phyloP scores from a whole-genome alignment of 2,797 vertebrate species.

The Arctocebus calabarensis region DNA sequence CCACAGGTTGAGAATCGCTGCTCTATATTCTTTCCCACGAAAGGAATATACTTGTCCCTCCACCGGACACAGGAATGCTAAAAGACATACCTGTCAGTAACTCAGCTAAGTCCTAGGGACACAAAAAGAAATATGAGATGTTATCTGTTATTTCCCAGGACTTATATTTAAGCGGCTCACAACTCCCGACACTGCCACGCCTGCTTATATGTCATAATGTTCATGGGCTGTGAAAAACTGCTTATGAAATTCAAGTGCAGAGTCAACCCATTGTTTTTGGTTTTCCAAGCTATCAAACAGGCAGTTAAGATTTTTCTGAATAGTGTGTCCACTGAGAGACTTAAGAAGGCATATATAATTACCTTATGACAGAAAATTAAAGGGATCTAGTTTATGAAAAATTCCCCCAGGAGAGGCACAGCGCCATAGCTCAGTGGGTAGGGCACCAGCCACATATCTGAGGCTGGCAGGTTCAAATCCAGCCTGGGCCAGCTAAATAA shows the following conservation, averaged over 20 bases:
- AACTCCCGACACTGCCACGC: neutral
- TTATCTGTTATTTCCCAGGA: neutral
- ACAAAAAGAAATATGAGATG: neutral
- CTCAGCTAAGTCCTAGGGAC: neutral
- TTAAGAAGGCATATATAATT: neutral
- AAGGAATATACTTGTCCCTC: neutral
- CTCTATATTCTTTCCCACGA: neutral
- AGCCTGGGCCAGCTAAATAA: too few species aligned
- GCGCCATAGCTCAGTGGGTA: too few species aligned
- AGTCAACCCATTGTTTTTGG: constrained; percentile 1
- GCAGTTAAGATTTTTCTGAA: neutral
- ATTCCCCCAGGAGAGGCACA: neutral
- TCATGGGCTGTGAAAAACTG: neutral
- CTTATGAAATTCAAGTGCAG: neutral
- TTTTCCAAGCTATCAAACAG: neutral
- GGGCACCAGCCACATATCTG: too few species aligned
- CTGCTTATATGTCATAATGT: neutral
- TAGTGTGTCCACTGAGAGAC: neutral
- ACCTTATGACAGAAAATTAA: neutral
- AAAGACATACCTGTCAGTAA: neutral
- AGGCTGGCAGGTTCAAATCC: too few species aligned
- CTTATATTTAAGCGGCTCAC: neutral
- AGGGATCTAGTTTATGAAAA: constrained; percentile 14
- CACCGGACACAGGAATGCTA: neutral
- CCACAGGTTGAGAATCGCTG: too few species aligned